Evolutionary conservation across 2,888 invertebrate genomes (phyloP).

Genomic region (Lasioglossum zephyrum): DNA sequence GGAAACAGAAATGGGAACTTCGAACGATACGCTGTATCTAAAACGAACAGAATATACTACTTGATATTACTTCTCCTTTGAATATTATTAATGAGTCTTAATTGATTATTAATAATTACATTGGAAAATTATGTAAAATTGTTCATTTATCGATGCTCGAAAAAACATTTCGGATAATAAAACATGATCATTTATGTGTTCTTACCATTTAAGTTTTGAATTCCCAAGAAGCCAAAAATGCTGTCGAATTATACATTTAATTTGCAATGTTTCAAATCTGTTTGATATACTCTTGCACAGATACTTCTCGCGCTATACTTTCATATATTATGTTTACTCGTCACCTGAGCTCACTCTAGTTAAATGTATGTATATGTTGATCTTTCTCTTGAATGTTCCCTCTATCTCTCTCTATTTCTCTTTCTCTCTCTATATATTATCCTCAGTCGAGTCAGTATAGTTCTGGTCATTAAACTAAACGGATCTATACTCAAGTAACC

Average conservation of each 20-base stretch:
- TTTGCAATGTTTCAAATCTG: background rate
- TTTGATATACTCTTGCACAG: background rate
- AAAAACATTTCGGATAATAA: background rate
- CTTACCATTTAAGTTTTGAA: background rate
- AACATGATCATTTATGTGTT: background rate
- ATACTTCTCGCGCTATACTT: too few species aligned
- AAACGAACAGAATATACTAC: background rate
- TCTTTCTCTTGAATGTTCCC: too few species aligned
- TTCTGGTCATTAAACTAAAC: too few species aligned
- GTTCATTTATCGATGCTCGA: background rate
- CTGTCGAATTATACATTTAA: background rate
- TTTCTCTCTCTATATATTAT: too few species aligned
- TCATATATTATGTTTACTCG: too few species aligned
- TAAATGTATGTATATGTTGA: too few species aligned
- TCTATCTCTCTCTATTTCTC: too few species aligned
- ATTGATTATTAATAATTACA: too few species aligned
- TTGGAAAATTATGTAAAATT: background rate
- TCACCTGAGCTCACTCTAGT: too few species aligned
- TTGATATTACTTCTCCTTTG: background rate
- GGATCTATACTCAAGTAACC: too few species aligned
- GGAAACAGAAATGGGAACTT: background rate
- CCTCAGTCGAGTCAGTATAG: too few species aligned
- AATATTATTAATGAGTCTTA: background rate
- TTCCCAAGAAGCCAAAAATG: background rate
- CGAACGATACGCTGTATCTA: background rate